These are phyloP conservation scores for Enteromius radiatus DNA, from an alignment of 2,797 vertebrate genomes.

Conservation along the genomic window DNA sequence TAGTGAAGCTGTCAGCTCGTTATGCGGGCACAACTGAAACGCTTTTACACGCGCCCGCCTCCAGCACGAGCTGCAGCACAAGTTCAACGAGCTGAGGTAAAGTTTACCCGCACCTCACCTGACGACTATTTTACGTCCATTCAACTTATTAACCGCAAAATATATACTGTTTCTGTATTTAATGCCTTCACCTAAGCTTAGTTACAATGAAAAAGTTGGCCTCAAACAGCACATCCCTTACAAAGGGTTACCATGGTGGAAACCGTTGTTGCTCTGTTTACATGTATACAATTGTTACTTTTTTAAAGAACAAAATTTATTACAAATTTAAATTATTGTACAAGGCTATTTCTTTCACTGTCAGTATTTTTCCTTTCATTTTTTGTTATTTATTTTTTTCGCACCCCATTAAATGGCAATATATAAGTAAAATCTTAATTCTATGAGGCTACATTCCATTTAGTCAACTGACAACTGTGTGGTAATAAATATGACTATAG, in stretches of 20 bases:
- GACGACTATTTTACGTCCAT: not conserved
- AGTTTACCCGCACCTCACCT: not conserved
- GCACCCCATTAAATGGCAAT: not conserved
- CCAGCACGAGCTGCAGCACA: not conserved
- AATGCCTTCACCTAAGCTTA: not conserved
- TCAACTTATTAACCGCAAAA: not conserved
- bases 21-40: constrained; percentile 14
- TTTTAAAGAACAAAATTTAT: not conserved
- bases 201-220: not conserved
- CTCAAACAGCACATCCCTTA: not conserved
- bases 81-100: not conserved
- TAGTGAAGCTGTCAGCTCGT: constrained; percentile 47
- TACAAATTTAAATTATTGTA: not conserved
- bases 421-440: not conserved
- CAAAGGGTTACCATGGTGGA: not conserved
- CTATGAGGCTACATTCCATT: not conserved
- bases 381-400: not conserved
- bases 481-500: not conserved
- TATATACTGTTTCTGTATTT: not conserved
- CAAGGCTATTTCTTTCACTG: not conserved
- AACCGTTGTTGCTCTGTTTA: not conserved
- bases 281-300: not conserved
- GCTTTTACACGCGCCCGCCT: constrained; percentile 6
- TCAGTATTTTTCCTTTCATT: too few species aligned
- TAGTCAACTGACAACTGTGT: not conserved